Conservation (phyloP, 37 sponge, comb jelly and placozoan genomes). For the Halisarca cf. caerulea region DNA sequence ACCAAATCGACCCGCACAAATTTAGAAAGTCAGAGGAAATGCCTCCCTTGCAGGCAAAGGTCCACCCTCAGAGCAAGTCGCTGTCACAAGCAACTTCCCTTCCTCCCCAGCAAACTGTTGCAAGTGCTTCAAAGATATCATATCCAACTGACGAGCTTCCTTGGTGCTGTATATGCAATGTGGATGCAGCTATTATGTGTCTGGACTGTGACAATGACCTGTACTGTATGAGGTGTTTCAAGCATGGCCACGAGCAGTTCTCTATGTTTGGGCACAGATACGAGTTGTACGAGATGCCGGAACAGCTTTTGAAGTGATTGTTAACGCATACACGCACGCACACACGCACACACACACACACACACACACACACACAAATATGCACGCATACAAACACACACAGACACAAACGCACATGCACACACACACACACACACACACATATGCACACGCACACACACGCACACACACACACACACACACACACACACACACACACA, state of each 20-base stretch:
- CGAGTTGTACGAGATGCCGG: constrained; percentile 30
- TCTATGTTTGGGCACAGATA: constrained; percentile 73
- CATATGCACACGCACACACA: too few relatives aligned
- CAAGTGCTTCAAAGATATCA: not conserved
- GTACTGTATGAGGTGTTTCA: constrained; percentile 90
- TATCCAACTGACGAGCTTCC: constrained; percentile 74
- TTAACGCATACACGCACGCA: too few relatives aligned
- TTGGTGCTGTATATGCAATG: constrained; percentile 97
- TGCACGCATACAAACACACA: too few relatives aligned
- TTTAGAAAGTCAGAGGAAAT: not conserved
- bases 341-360: too few relatives aligned
- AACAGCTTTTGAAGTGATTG: too few relatives aligned
- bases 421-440: too few relatives aligned
- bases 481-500: too few relatives aligned
- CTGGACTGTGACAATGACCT: constrained; percentile 89
- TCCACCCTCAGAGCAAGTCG: not conserved
- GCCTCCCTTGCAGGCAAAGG: not conserved
- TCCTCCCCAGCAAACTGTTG: not conserved
- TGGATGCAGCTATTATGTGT: constrained; percentile 84
- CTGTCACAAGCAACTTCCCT: not conserved
- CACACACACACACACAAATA: too few relatives aligned
- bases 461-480: too few relatives aligned
- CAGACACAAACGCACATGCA: too few relatives aligned
- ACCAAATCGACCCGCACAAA: constrained; percentile 25
- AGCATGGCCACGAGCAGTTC: constrained; percentile 90